Conservation (phyloP, 2,797 vertebrate genomes). For the Pangasius krempfi region DNA sequence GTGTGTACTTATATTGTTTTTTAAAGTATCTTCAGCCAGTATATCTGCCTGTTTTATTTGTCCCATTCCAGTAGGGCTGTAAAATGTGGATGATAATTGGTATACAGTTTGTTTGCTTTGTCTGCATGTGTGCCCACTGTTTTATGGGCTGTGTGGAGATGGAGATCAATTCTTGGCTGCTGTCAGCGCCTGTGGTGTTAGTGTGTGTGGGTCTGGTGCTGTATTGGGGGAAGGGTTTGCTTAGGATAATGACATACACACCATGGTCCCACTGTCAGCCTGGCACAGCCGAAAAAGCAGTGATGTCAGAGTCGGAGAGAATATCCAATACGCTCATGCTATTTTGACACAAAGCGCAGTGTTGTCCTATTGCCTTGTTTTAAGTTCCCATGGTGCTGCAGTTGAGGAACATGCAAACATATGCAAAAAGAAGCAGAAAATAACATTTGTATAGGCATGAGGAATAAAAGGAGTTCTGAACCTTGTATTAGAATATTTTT, state of each 20-base stretch:
- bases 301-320: conserved; percentile 45
- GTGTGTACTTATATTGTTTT: neutral
- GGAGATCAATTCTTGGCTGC: conserved; percentile 33
- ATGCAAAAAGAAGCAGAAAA: conserved; percentile 25
- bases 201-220: conserved; percentile 18
- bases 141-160: conserved; percentile 13
- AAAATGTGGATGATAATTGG: neutral
- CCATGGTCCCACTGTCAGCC: conserved; percentile 47
- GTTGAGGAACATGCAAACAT: conserved; percentile 33
- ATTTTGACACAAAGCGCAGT: conserved; percentile 39
- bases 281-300: conserved; percentile 39
- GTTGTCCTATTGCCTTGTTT: conserved; percentile 23
- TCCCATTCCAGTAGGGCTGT: neutral
- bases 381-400: neutral
- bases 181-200: conserved; percentile 23
- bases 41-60: neutral
- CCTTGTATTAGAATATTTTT: neutral
- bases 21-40: neutral
- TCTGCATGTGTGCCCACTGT: conserved; percentile 5
- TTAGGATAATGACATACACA: conserved; percentile 21
- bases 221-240: conserved; percentile 30
- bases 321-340: conserved; percentile 20
- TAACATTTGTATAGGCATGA: conserved; percentile 13
- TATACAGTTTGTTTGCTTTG: conserved; percentile 9
- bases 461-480: neutral